Evolutionary conservation across 1,140 invertebrate genomes (phyloP).

Genomic region (Cydia fagiglandana): DNA sequence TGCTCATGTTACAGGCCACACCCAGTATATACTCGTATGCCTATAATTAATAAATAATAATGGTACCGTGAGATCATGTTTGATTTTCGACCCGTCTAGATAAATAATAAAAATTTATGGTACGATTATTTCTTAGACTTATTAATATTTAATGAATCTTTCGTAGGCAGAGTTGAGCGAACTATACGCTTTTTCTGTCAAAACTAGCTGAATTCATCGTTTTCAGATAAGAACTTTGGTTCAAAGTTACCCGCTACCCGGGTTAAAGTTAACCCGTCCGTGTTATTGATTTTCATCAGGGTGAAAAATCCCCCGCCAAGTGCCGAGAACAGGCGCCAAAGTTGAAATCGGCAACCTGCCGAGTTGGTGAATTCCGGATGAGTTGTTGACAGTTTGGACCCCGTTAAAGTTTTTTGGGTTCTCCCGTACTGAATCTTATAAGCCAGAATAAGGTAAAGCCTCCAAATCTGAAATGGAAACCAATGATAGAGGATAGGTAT

Average conservation of each 20-base stretch:
- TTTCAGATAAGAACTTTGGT: neutral
- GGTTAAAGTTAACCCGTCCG: neutral
- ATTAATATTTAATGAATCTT: no score
- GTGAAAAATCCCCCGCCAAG: neutral
- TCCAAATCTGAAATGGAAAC: neutral
- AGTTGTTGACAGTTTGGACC: constrained; percentile 5
- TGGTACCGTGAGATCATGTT: no score
- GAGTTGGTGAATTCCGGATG: constrained; percentile 20
- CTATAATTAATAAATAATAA: no score
- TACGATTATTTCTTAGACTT: no score
- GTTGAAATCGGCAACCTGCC: constrained; percentile 6
- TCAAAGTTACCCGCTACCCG: neutral
- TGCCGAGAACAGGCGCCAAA: constrained; percentile 10
- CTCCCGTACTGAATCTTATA: neutral
- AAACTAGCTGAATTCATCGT: neutral
- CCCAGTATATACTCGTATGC: no score
- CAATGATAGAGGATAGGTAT: no score
- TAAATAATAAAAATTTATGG: no score
- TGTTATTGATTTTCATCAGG: neutral
- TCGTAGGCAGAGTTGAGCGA: no score
- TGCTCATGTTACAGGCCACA: no score
- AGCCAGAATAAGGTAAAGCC: neutral
- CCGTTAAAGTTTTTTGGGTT: neutral
- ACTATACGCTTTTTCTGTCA: neutral
- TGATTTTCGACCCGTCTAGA: no score